Conservation (phyloP, 2,113 vertebrate species). For the Erythrolamprus reginae region DNA sequence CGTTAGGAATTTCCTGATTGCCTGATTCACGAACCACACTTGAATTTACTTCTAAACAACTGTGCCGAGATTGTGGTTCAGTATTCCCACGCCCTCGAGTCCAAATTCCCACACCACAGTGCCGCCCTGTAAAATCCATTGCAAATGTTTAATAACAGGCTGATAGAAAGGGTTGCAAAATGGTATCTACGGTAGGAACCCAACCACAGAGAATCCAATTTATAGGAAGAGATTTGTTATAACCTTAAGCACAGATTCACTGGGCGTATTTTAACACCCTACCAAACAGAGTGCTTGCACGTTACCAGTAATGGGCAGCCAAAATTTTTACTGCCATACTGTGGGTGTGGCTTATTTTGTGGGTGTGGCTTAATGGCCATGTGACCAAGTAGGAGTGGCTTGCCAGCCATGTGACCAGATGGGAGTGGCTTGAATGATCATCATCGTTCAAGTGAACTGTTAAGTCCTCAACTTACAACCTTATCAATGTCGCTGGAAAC, state of each 20-base stretch:
- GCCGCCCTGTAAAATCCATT: background rate
- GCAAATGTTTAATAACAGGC: background rate
- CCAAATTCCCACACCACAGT: background rate
- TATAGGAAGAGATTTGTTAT: background rate
- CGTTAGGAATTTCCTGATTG: background rate
- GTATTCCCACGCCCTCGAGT: background rate
- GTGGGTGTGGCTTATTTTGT: too few relatives aligned
- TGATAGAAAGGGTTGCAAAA: background rate
- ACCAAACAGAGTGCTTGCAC: slow-evolving; percentile 17
- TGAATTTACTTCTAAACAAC: background rate
- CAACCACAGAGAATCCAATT: background rate
- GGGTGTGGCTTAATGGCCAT: too few relatives aligned
- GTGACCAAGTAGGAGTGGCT: too few relatives aligned
- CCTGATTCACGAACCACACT: background rate
- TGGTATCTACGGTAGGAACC: background rate
- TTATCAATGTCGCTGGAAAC: too few relatives aligned
- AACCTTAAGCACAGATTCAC: slow-evolving; percentile 16
- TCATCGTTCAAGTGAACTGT: too few relatives aligned
- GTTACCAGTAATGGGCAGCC: too few relatives aligned
- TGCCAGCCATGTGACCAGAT: too few relatives aligned
- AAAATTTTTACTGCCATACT: too few relatives aligned
- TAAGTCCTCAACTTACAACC: too few relatives aligned
- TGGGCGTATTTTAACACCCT: slow-evolving; percentile 22
- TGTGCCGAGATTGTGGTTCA: background rate
- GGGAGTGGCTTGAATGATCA: too few relatives aligned